These are phyloP conservation scores for Agonum fuliginosum DNA, from an alignment of 2,888 invertebrate genomes.

Conservation along the genomic window DNA sequence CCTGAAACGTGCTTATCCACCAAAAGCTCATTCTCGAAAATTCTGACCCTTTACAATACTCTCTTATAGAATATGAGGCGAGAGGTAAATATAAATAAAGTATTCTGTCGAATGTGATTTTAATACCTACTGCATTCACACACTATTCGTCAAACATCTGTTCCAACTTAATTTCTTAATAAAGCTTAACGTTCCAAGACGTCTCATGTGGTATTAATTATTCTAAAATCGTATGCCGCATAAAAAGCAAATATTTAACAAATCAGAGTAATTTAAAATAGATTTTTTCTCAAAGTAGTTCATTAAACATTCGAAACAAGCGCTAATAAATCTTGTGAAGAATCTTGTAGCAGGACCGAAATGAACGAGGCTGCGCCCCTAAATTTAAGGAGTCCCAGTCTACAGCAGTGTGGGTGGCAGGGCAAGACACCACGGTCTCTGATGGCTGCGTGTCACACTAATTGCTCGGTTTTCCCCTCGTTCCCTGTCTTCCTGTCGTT, in stretches of 20 bases:
- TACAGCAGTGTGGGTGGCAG: constrained; percentile 68
- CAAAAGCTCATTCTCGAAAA: no score
- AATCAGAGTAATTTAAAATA: constrained; percentile 54
- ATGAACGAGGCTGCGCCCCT: constrained; percentile 43
- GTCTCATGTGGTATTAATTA: constrained; percentile 54
- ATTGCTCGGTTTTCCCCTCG: constrained; percentile 68
- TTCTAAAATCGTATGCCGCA: background rate
- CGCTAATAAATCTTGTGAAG: constrained; percentile 51
- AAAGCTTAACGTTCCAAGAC: background rate
- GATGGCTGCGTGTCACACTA: constrained; percentile 71
- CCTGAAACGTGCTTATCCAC: no score
- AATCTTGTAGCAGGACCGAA: constrained; percentile 24
- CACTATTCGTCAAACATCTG: constrained; percentile 3
- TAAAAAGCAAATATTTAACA: constrained; percentile 43
- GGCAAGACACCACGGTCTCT: constrained; percentile 66
- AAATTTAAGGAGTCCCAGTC: constrained; percentile 5
- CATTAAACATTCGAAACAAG: constrained; percentile 58
- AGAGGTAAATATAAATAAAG: no score
- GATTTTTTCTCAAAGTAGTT: constrained; percentile 46
- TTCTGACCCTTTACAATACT: no score
- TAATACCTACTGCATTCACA: constrained; percentile 39
- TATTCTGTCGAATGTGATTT: no score
- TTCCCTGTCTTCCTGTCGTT: background rate
- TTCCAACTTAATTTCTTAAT: constrained; percentile 17
- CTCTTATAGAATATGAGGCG: no score